Percentiles rank a stretch among this genome's conserved stretches.
Evolutionary conservation across 2,113 vertebrate species (phyloP).

Genomic region (Albula goreensis): DNA sequence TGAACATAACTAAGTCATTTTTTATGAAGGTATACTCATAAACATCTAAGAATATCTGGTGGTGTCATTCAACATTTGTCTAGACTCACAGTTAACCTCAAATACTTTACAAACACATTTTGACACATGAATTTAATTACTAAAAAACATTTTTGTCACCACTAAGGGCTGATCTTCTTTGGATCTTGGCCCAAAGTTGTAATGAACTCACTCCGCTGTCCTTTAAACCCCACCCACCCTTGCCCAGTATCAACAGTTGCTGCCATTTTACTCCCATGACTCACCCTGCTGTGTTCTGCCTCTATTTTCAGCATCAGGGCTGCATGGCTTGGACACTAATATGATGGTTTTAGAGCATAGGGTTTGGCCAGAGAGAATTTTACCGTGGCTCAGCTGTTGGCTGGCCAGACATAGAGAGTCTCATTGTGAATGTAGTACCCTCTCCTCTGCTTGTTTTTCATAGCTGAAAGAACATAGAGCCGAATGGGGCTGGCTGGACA

Average conservation of each 20-base stretch:
- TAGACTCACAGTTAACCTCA: too few species aligned
- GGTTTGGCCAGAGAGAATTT: not conserved
- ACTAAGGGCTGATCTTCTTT: not conserved
- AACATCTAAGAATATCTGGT: too few species aligned
- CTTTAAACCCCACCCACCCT: not conserved
- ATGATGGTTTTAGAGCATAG: not conserved
- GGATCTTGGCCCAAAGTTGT: not conserved
- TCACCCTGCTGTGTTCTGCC: constrained; percentile 7
- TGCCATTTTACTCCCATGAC: constrained; percentile 18
- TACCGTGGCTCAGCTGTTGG: not conserved
- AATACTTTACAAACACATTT: too few species aligned
- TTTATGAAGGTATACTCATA: too few species aligned
- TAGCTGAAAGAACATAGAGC: too few species aligned
- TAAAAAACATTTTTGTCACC: too few species aligned
- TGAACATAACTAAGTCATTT: too few species aligned
- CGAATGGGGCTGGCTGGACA: not conserved
- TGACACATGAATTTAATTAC: too few species aligned
- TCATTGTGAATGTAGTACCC: too few species aligned
- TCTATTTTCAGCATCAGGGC: constrained; percentile 17
- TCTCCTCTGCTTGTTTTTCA: too few species aligned
- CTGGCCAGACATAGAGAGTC: too few species aligned
- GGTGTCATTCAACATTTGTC: too few species aligned
- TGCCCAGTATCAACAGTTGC: constrained; percentile 28
- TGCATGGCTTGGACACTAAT: not conserved
- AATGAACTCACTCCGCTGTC: not conserved